Base-by-base conservation (phyloP, 2,888 invertebrate species). In the Drosophila greeni region DNA sequence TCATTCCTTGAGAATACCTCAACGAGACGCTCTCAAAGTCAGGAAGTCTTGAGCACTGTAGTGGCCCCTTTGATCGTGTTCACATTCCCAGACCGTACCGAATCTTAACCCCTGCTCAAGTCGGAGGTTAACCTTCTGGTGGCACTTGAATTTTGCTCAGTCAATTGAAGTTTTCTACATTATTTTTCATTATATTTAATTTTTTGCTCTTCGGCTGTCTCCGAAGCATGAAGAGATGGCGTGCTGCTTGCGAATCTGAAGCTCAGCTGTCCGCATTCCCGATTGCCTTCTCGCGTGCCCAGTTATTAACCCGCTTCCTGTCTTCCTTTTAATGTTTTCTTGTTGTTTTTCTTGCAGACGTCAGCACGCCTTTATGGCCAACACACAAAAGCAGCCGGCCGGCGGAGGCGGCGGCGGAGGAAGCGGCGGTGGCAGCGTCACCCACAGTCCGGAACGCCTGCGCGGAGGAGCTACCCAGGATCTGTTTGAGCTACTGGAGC, bases 401-500 rank as follows among this genome's bases (percentile, higher is more conserved):
- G 70, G 66, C 42, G 73, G 76, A 29, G 73, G 68, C 39, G 73
- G 68, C 39, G 74, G 76, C 29, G 73, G 68, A n/a, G 72, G 62
- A 34, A 70, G 75, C 6, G 61, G 70, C 9, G 70, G 75, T 39
- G 86, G 86, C 20, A 86, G 86, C 74, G 84, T 85, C 51, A 80
- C 80, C 37, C 87, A 86, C 69, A 89, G 89, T 78, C 90, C 88
- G 65, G 91, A 89, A 85, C 89, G 89, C 65, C 74, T 91, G 68
- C 89, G 90, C 61, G 90, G 90, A 66, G 90, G 90, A 66, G 89
- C 91, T 66, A 90, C 91, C 47, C 90, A 89, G 88, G 97, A 97
- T 90, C 92, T 98, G 81, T 97, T 98, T 89, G 97, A 97, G 89
- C 91, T 98, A 84, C 91, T 99, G 87, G 97, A 98, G 90, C 93